Evolutionary conservation across 2,888 invertebrate genomes (phyloP).

Genomic region (Myathropa florea): DNA sequence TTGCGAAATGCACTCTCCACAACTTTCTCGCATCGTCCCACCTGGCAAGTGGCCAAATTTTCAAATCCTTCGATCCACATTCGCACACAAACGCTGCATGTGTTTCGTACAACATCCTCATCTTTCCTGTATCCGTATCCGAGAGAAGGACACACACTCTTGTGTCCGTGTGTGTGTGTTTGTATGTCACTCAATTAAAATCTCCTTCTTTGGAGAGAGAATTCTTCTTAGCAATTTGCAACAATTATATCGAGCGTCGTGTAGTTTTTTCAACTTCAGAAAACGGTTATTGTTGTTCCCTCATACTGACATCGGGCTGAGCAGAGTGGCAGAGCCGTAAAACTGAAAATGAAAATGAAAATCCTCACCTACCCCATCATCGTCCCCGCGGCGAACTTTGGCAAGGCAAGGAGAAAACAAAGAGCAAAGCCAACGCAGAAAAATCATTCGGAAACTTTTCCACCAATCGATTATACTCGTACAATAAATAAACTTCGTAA

Average conservation of each 20-base stretch:
- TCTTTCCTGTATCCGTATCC: not conserved
- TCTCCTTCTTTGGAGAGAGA: constrained; percentile 7
- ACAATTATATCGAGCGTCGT: constrained; percentile 46
- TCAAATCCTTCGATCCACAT: constrained; percentile 10
- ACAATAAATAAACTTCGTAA: constrained; percentile 59
- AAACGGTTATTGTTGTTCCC: not conserved
- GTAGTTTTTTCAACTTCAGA: not conserved
- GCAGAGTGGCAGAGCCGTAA: not conserved
- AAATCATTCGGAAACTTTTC: constrained; percentile 43
- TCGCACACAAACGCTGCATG: not conserved
- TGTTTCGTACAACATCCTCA: not conserved
- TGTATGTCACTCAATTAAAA: constrained; percentile 47
- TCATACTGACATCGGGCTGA: no score
- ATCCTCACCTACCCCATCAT: not conserved
- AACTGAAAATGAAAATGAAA: constrained; percentile 21
- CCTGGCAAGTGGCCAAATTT: constrained; percentile 65
- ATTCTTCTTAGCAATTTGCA: constrained; percentile 61
- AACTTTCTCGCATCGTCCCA: constrained; percentile 45
- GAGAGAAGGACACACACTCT: not conserved
- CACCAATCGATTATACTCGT: constrained; percentile 46
- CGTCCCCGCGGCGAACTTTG: not conserved
- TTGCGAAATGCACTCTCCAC: constrained; percentile 63
- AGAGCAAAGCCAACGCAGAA: not conserved
- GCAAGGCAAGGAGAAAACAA: not conserved
- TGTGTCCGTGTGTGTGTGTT: not conserved